phyloP scores from a whole-genome alignment of 2,888 invertebrate genomes.

The Smittia sp. region DNA sequence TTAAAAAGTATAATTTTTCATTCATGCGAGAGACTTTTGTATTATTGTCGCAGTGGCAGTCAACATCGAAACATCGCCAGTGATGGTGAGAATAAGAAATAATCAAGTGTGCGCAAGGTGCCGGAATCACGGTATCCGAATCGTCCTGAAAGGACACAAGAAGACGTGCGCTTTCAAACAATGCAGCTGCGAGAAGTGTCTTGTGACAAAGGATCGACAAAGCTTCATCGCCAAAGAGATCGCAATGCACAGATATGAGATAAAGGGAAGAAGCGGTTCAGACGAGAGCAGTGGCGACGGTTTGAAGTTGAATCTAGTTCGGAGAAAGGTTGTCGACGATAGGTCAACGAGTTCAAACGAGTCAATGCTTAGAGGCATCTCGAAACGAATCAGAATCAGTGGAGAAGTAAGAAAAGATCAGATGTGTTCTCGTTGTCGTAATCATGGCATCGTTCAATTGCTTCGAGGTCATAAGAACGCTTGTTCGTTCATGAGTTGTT shows the following conservation, averaged over 20 bases:
- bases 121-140: slow-evolving; percentile 6
- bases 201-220: slow-evolving; percentile 19
- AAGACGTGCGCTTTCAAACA: not conserved
- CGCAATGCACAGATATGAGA: slow-evolving; percentile 21
- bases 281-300: not conserved
- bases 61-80: not conserved
- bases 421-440: slow-evolving; percentile 24
- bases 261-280: not conserved
- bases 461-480: slow-evolving; percentile 26
- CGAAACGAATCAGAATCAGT: not conserved
- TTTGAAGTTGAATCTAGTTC: slow-evolving; percentile 4
- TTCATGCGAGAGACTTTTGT: not conserved
- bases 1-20: slow-evolving; percentile 22
- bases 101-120: slow-evolving; percentile 29
- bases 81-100: not conserved
- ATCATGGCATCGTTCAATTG: slow-evolving; percentile 5
- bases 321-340: not conserved
- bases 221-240: slow-evolving; percentile 31
- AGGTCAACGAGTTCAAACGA: not conserved
- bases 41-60: slow-evolving; percentile 8
- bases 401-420: slow-evolving; percentile 28
- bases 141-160: slow-evolving; percentile 25
- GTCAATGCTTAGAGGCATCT: no score
- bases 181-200: slow-evolving; percentile 14
- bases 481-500: not conserved